These are phyloP conservation scores for Nudaria mundana DNA, from an alignment of 2,888 invertebrate genomes.

Conservation along the genomic window DNA sequence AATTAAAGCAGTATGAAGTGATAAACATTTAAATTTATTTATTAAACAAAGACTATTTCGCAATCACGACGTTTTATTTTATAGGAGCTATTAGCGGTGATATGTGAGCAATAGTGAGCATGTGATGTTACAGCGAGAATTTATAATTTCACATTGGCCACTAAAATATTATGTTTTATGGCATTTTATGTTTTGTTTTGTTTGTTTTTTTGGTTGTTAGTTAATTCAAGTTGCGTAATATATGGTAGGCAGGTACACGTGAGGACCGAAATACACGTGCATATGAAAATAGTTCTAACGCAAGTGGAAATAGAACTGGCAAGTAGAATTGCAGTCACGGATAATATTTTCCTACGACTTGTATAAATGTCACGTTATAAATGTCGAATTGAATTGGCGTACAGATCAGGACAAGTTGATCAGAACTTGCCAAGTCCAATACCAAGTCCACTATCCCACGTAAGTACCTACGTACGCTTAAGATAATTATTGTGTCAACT, in stretches of 20 bases:
- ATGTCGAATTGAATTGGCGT: not conserved
- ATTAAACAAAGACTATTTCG: not conserved
- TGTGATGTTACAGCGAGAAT: not conserved
- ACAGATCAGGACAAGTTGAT: no score
- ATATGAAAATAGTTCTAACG: conserved; percentile 22
- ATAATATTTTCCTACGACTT: not conserved
- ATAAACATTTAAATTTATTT: not conserved
- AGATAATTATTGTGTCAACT: no score
- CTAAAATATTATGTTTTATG: conserved; percentile 11
- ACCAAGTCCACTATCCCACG: no score
- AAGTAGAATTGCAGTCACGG: conserved; percentile 1
- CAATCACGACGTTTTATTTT: not conserved
- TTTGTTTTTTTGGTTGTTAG: conserved; percentile 1
- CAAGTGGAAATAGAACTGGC: conserved; percentile 22
- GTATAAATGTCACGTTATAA: not conserved
- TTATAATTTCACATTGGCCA: conserved; percentile 17
- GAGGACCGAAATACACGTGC: conserved; percentile 12
- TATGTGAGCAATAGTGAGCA: not conserved
- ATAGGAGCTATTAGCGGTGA: not conserved
- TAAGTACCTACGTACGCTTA: no score
- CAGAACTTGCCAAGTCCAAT: no score
- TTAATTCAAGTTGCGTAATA: conserved; percentile 18
- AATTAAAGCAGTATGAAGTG: not conserved
- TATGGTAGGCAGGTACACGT: conserved; percentile 14
- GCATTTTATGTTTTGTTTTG: not conserved